Evolutionary conservation across 2,113 vertebrate species (phyloP).

Genomic region (Cottus gobio): DNA sequence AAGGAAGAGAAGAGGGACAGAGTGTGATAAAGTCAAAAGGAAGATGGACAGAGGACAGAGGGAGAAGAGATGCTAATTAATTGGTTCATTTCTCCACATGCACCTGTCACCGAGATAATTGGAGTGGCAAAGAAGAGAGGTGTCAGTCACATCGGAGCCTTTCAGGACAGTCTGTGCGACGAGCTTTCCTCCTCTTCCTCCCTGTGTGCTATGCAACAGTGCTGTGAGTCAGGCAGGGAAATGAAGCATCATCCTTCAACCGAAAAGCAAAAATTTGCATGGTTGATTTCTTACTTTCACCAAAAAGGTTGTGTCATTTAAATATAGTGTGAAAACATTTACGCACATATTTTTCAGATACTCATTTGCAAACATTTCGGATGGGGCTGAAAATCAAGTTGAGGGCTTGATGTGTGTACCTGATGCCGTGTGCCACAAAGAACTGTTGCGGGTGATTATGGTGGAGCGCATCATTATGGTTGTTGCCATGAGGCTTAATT

Average conservation of each 20-base stretch:
- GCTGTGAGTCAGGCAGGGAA: conserved; percentile 1
- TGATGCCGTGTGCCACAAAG: conserved; percentile 29
- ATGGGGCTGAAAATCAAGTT: conserved; percentile 34
- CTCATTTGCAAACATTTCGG: conserved; percentile 34
- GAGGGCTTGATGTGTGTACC: conserved; percentile 48
- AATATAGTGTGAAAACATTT: conserved; percentile 27
- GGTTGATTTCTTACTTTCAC: not conserved
- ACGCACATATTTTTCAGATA: conserved; percentile 37
- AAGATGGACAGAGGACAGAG: conserved; percentile 41
- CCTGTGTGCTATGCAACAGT: conserved; percentile 15
- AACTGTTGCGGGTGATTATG: conserved; percentile 21
- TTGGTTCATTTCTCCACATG: conserved; percentile 62
- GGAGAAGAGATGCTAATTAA: conserved; percentile 67
- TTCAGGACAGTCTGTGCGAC: conserved; percentile 48
- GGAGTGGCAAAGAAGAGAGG: conserved; percentile 60
- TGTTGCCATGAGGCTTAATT: conserved; percentile 57
- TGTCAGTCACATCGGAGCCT: conserved; percentile 66
- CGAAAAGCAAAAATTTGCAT: not conserved
- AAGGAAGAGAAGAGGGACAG: not conserved
- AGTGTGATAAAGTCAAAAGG: conserved; percentile 42
- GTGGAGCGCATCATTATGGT: conserved; percentile 30
- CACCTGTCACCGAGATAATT: conserved; percentile 77
- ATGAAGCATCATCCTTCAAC: conserved; percentile 3
- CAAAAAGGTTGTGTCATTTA: conserved; percentile 21
- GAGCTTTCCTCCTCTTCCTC: not conserved